Percentiles rank a stretch among this genome's conserved stretches.
Evolutionary conservation across 2,888 invertebrate genomes (phyloP).

Genomic region (Athalia cordata): DNA sequence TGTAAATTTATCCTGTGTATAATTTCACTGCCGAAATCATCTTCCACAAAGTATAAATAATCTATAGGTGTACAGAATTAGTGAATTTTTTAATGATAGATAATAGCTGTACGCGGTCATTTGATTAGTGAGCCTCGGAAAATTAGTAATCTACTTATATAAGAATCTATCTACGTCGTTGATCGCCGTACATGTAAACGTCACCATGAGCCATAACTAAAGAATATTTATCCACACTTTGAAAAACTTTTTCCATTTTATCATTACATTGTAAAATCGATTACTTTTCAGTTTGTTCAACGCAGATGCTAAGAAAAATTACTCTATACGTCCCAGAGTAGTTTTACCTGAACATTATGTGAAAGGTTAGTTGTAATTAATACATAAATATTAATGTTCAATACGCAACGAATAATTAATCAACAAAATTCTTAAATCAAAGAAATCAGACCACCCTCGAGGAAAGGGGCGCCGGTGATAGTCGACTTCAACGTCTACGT

Average conservation of each 20-base stretch:
- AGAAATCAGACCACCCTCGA: constrained; percentile 88
- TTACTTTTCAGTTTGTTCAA: constrained; percentile 54
- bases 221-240: too few species aligned
- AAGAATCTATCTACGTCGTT: neutral
- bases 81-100: neutral
- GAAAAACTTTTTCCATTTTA: neutral
- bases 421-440: neutral
- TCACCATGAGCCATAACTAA: too few species aligned
- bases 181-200: too few species aligned
- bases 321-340: constrained; percentile 80
- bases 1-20: constrained; percentile 52
- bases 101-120: neutral
- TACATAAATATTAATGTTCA: neutral
- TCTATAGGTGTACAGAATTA: neutral
- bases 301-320: constrained; percentile 59
- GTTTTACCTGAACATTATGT: constrained; percentile 85
- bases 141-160: neutral
- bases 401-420: neutral
- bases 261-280: neutral
- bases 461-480: constrained; percentile 82
- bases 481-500: constrained; percentile 89
- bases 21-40: constrained; percentile 53
- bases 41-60: constrained; percentile 57
- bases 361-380: constrained; percentile 77
- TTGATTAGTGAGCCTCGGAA: neutral